Conservation (phyloP, 1,140 invertebrate species). For the Euwallacea similis region DNA sequence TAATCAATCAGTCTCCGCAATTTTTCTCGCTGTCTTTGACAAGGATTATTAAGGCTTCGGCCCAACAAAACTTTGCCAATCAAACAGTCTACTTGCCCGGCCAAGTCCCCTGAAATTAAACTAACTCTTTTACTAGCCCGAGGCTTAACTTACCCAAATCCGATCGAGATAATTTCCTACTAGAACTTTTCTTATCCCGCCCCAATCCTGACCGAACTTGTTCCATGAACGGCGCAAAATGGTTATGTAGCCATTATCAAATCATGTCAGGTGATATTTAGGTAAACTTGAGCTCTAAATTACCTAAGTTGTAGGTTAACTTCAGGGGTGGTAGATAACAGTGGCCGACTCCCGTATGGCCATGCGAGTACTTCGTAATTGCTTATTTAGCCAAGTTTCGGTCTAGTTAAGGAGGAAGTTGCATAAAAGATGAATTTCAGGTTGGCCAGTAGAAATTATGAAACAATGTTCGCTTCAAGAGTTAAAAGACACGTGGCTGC, state of each 20-base stretch:
- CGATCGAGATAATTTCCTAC: neutral
- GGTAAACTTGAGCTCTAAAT: constrained; percentile 3
- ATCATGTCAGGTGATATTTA: constrained; percentile 4
- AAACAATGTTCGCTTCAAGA: neutral
- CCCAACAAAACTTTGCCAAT: neutral
- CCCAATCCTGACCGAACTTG: neutral
- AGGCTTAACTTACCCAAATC: neutral
- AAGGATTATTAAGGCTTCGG: no score
- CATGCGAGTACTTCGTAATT: neutral
- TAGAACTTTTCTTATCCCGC: neutral
- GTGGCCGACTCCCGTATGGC: neutral
- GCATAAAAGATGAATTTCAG: neutral
- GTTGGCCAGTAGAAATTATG: neutral
- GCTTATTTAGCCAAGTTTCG: neutral
- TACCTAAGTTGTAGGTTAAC: neutral
- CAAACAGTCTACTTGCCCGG: neutral
- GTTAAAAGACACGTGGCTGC: neutral
- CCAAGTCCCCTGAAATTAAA: neutral
- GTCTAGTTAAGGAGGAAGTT: constrained; percentile 3
- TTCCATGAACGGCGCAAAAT: neutral
- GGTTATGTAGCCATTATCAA: constrained; percentile 1
- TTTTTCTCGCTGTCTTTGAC: neutral
- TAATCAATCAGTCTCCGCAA: neutral
- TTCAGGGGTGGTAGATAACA: neutral
- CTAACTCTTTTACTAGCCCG: neutral